Base-by-base conservation (phyloP, 2,888 invertebrate species). In the Alloscopus bannaensis region DNA sequence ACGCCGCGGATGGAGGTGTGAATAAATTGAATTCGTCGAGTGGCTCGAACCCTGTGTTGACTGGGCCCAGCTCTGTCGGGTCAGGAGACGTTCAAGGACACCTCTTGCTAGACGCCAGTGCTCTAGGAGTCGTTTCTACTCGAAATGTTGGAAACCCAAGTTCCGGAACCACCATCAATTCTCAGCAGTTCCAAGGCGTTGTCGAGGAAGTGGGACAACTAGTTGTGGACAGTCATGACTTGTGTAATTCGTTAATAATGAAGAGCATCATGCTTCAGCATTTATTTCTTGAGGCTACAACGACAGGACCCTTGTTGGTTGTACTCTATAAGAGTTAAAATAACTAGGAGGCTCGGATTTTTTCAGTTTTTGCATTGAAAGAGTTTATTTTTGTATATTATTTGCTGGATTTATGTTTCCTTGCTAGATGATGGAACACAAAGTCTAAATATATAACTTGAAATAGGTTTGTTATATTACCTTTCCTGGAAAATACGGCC, bases 211-310 rank as follows among this genome's bases (percentile, higher is more conserved):
- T 84, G 1, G 81, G 83, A 1, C 82, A 80, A 52, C 76, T 81
- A 28, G 77, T 86, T 62, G 80, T 84, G 24, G 86, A 85, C 75
- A 81, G 81, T 69, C 89, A 94, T 96, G 87, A 95, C 95, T 70
- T 97, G 97, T 91, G 62, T 81, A 50, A 80, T 80, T 60, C 52
- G 73, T 47, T 80, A 80, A 55, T 47, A 29, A 42, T 36, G 36
- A 8, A 36, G 13, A 36, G 13, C 36, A 6, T 20, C 18, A 29
- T 60, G 20, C 28, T n/a, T n/a, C n/a, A n/a, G n/a, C n/a, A n/a
- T 47, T 47, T n/a, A 11, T 47, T 47, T n/a, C n/a, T n/a, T n/a
- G n/a, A n/a, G n/a, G n/a, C n/a, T n/a, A n/a, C n/a, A n/a, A 42
- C 13, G 42, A 8, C 42, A 42, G 13, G 42, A 42, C 42, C 42